Evolutionary conservation across 1,140 invertebrate genomes (phyloP), one percentile per base, ranked within the genome.

Genomic region (Achroia grisella): DNA sequence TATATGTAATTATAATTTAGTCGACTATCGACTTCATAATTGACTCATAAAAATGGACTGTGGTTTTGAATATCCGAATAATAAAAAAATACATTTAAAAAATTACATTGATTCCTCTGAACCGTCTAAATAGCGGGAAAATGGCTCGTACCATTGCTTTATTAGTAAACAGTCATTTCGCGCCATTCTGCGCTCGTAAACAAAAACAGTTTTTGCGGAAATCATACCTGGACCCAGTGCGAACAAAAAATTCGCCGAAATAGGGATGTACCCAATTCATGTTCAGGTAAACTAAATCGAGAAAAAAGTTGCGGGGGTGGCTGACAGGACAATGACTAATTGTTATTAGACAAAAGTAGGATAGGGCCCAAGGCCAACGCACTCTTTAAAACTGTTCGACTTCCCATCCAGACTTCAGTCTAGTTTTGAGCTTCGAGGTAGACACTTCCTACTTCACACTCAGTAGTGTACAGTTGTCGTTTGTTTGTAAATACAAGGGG

Each of bases 351-450:
- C 48, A 41, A 67, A 70, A 71, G 52, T 72, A 74, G 69, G 68
- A 78, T 78, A 71, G 57, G 59, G 52, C 58, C 55, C 71, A 81
- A 83, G 77, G 77, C 64, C 74, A 64, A 59, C 62, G 52, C 59
- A 73, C 69, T 71, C 62, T 72, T 84, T 84, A 80, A 75, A 81
- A 80, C 59, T 56, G 70, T 70, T 62, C 39, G 66, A 57, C 59
- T 58, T 67, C 52, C 57, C 64, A 71, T 75, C 76, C 77, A 69
- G 76, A 66, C 70, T 76, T 81, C 80, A 84, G 77, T 84, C 69
- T 71, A 59, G 54, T 62, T 79, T 71, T 53, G 66, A 60, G 56
- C 61, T 58, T 70, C 71, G 68, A 36, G 32, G 64, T 62, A 71
- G 48, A 56, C 76, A 74, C 64, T 72, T 71, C 68, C 51, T 58